Evolutionary conservation across 2,888 invertebrate genomes (phyloP), one percentile per base, ranked within the genome.

Genomic region (Drosophila formosana): DNA sequence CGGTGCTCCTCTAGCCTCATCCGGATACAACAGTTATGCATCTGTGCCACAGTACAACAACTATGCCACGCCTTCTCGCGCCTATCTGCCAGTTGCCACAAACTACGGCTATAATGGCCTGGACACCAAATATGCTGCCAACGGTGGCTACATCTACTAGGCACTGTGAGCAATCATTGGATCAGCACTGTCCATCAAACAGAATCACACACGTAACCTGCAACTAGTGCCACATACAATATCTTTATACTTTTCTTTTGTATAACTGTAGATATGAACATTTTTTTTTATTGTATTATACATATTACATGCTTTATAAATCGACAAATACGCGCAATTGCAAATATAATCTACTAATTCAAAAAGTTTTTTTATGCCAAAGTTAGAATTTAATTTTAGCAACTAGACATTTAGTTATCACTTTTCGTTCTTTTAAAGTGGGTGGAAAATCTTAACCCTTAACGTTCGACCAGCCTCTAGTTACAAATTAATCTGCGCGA

Each of bases 131-230:
- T 90, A 90, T 56, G 89, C 71, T 32, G 65, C 86, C 53, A 88
- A 90, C 49, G 90, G 90, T 26, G 90, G 90, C 28, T 90, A 90
- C 57, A 37, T 90, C 61, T 91, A 91, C 53, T 91, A 88, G 58
- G 13, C 7, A 72, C 61, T 7, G 23, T 11, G 4, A 28, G 28
- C 25, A 9, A 2, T 23, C 30, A 39, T 37, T 11, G 18, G 18
- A 3, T 18, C 39, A 11, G 23, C 13, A 25, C 23, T n/a, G 18
- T 13, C n/a, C 7, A 30, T 9, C 3, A 25, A 55, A 9, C 30
- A 2, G 2, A 25, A 51, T 7, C 30, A 2, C 37, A 5, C 7
- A 8, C 46, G 25, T 28, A 13, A 39, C 13, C 11, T 62, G 26
- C 30, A 56, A 41, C 18, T 26, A 51, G 7, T 39, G 37, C 52